A percentile compares a stretch with the other conserved stretches of the same genome.
Conservation (phyloP, 2,888 invertebrate species). For the Lycophotia porphyrea region DNA sequence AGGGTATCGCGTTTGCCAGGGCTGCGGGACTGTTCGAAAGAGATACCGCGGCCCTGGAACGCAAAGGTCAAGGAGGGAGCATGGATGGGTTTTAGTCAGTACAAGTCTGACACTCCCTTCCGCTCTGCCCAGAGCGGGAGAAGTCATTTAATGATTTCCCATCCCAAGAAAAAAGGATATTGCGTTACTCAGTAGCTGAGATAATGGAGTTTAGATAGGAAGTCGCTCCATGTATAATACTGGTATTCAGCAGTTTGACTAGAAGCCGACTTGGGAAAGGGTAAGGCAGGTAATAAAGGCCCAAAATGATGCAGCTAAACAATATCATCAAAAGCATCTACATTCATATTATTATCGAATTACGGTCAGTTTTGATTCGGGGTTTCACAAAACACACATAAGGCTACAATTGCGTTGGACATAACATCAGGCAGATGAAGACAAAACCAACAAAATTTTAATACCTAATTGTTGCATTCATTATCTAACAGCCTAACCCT, state of each 20-base stretch:
- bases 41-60: no score
- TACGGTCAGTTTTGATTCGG: background rate
- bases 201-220: background rate
- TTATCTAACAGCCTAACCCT: constrained; percentile 20
- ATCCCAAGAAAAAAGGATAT: no score
- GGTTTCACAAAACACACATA: background rate
- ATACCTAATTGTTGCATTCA: constrained; percentile 17
- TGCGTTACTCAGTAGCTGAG: no score
- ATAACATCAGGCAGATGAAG: background rate
- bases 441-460: background rate
- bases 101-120: no score
- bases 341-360: background rate
- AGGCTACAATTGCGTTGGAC: no score
- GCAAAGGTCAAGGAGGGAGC: no score
- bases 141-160: no score
- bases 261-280: background rate
- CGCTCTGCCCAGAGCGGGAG: no score
- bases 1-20: background rate
- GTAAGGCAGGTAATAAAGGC: background rate
- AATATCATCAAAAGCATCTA: background rate
- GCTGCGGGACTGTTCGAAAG: no score
- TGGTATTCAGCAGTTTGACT: background rate
- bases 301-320: background rate
- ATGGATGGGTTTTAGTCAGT: no score
- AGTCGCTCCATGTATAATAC: background rate